Percentiles rank a stretch among this genome's conserved stretches.
Evolutionary conservation across 2,888 invertebrate genomes (phyloP).

Genomic region (Cheilosia grossa): DNA sequence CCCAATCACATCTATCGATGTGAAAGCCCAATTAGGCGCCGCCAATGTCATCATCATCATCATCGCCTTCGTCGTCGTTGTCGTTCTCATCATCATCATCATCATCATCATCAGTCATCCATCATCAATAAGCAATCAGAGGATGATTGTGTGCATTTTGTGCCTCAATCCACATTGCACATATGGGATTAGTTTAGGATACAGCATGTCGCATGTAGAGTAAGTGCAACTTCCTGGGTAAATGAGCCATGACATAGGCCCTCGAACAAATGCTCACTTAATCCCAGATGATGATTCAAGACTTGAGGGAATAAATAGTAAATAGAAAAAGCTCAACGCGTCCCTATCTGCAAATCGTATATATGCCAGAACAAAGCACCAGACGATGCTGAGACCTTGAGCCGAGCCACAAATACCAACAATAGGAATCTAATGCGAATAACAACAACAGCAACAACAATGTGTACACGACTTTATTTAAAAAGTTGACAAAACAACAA

Average conservation of each 20-base stretch:
- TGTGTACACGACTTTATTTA: background rate
- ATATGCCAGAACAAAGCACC: slow-evolving; percentile 54
- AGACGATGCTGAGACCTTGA: slow-evolving; percentile 71
- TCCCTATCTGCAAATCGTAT: slow-evolving; percentile 32
- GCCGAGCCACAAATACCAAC: slow-evolving; percentile 55
- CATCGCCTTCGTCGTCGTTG: slow-evolving; percentile 4
- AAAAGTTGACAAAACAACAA: slow-evolving; percentile 30
- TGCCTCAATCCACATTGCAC: background rate
- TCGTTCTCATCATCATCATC: slow-evolving; percentile 32
- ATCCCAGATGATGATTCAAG: slow-evolving; percentile 71
- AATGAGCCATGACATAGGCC: slow-evolving; percentile 37
- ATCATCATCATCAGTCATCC: slow-evolving; percentile 66
- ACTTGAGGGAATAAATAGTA: slow-evolving; percentile 17
- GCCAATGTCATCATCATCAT: slow-evolving; percentile 60
- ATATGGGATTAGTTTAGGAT: slow-evolving; percentile 51
- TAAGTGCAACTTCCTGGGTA: slow-evolving; percentile 68
- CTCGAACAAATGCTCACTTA: slow-evolving; percentile 43
- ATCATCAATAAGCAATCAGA: slow-evolving; percentile 71
- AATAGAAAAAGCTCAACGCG: slow-evolving; percentile 38
- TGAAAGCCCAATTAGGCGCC: slow-evolving; percentile 72
- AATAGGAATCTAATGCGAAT: slow-evolving; percentile 29
- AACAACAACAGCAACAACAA: slow-evolving; percentile 17
- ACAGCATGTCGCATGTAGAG: slow-evolving; percentile 20
- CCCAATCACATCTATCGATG: slow-evolving; percentile 67
- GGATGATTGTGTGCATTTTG: slow-evolving; percentile 52